phyloP scores from a whole-genome alignment of 1,140 invertebrate genomes.

The Oryctes rhinoceros region DNA sequence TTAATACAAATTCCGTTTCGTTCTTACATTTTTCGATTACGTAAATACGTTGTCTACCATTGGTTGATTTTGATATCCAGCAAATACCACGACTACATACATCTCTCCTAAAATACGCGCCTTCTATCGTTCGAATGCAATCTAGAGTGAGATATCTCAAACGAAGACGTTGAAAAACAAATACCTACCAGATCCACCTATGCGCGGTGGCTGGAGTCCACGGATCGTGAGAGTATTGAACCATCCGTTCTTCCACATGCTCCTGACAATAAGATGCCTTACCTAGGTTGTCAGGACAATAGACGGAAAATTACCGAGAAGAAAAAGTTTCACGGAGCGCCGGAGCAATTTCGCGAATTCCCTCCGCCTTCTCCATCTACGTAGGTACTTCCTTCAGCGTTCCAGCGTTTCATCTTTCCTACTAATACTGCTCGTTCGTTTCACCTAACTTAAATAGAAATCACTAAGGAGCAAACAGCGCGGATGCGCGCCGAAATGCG shows the following conservation, averaged over 20 bases:
- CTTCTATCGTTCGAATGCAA: too few species aligned
- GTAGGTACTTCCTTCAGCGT: background rate
- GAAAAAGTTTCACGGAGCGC: background rate
- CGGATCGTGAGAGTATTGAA: background rate
- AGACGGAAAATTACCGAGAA: background rate
- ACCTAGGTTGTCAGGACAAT: background rate
- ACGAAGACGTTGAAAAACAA: background rate
- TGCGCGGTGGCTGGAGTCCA: background rate
- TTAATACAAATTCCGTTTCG: too few species aligned
- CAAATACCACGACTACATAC: too few species aligned
- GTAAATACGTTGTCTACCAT: too few species aligned
- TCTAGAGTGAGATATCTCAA: too few species aligned
- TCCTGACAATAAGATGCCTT: background rate
- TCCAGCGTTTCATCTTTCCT: background rate
- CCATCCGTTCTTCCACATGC: background rate
- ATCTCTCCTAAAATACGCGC: too few species aligned
- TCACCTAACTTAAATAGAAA: slow-evolving; percentile 6
- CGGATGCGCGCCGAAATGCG: background rate
- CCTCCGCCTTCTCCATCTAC: background rate
- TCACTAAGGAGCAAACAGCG: background rate
- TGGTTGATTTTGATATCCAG: too few species aligned
- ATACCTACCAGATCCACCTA: background rate
- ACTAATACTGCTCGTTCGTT: background rate
- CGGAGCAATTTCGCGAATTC: background rate
- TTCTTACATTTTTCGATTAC: too few species aligned